These are phyloP conservation scores for Cygnus buccinator DNA, from an alignment of 2,113 vertebrate genomes.

Conservation along the genomic window DNA sequence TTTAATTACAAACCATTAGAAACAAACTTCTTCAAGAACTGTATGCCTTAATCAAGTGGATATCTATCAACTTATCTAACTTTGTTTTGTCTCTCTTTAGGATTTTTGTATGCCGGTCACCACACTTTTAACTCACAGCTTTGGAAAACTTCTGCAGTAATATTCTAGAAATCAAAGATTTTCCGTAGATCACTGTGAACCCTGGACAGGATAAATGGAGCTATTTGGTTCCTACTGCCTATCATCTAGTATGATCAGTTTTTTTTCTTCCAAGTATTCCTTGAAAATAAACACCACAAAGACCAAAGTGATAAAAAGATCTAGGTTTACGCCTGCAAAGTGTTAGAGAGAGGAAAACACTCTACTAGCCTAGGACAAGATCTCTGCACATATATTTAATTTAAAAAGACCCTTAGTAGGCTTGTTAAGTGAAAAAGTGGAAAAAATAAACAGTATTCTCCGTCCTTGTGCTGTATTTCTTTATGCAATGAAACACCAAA, in stretches of 20 bases:
- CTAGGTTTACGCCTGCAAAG: neutral
- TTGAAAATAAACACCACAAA: conserved; percentile 26
- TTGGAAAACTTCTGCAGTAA: neutral
- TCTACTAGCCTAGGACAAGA: neutral
- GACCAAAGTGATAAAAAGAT: neutral
- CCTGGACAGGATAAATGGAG: neutral
- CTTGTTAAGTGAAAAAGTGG: neutral
- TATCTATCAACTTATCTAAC: neutral
- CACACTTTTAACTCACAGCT: neutral
- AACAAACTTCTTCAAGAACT: neutral
- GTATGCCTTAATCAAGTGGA: neutral
- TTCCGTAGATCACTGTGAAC: neutral
- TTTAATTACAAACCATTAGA: neutral
- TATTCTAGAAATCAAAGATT: conserved; percentile 7
- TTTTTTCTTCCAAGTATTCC: neutral
- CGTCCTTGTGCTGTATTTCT: neutral
- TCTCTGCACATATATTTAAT: neutral
- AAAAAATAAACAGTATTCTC: neutral
- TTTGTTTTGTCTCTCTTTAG: neutral
- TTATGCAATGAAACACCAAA: conserved; percentile 23
- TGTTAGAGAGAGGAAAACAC: neutral
- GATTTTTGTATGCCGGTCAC: neutral
- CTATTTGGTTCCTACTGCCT: neutral
- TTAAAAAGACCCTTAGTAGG: neutral
- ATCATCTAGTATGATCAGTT: conserved; percentile 4